Evolutionary conservation across 2,888 invertebrate genomes (phyloP).

Genomic region (Odiellus spinosus): DNA sequence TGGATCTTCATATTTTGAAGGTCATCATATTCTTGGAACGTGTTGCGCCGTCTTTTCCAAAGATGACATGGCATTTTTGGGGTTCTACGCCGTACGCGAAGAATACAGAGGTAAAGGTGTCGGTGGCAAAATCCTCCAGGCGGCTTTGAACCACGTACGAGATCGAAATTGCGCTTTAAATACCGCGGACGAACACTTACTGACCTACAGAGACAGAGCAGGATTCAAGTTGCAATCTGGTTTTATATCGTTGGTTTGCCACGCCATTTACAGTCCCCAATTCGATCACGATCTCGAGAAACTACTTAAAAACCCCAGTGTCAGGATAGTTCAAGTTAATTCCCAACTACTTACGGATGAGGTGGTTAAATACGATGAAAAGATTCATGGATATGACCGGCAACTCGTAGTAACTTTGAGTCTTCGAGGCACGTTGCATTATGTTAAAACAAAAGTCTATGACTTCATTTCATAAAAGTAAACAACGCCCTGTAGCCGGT

Average conservation of each 20-base stretch:
- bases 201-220: constrained; percentile 16
- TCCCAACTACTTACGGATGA: too few relatives aligned
- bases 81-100: constrained; percentile 8
- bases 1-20: too few relatives aligned
- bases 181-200: constrained; percentile 16
- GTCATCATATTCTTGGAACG: constrained; percentile 5
- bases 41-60: constrained; percentile 9
- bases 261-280: background rate
- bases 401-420: constrained; percentile 2
- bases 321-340: too few relatives aligned
- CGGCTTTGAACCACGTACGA: constrained; percentile 15
- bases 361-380: constrained; percentile 7
- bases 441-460: too few relatives aligned
- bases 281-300: too few relatives aligned
- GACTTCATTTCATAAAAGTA: too few relatives aligned
- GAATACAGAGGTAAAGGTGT: constrained; percentile 13
- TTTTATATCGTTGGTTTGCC: constrained; percentile 5
- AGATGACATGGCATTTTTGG: constrained; percentile 12
- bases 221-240: constrained; percentile 7
- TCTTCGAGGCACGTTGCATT: too few relatives aligned
- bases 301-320: too few relatives aligned
- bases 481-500: too few relatives aligned
- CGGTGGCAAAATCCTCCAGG: constrained; percentile 14
- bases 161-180: constrained; percentile 19
- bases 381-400: constrained; percentile 7